Base-by-base conservation (phyloP, 2,113 vertebrate genomes). In the Tenebrosternarchus preto region DNA sequence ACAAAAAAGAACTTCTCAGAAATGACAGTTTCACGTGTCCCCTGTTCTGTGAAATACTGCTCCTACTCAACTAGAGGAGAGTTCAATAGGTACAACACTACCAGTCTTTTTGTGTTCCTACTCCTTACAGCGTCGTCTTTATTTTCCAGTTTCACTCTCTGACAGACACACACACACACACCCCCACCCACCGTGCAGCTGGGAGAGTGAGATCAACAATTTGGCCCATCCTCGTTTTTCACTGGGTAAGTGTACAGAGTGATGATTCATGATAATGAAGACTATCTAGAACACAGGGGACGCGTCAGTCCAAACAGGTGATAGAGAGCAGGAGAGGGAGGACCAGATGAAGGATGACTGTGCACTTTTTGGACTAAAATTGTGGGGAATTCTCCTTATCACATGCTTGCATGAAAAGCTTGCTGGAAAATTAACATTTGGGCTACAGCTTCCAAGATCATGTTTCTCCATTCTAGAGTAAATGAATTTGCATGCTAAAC, bases 241-340 rank as follows among this genome's bases (percentile, higher is more conserved):
- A 20, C 29, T 68, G 3, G 3, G 15, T 53, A 76, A n/a, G 25
- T 33, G 70, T 61, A 67, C 61, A 8, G 2, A 56, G 27, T 77
- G 89, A 92, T 91, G 89, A 90, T 79, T 56, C 69, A 59, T 25
- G 0, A 17, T 1, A 73, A 73, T 67, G 70, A 74, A 17, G 17
- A 16, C 7, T 85, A 87, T 89, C 86, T 83, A 27, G 27, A 82
- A 86, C 69, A 86, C 70, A 87, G 78, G 73, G 85, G 79, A 82
- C 87, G 79, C 4, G 46, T 19, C 77, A 89, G 88, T 69, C 81
- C 84, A 90, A 91, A 90, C 88, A 88, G 84, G 69, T 80, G 89
- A 91, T 90, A 89, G 85, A 64, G 78, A 0, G 33, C n/a, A 61
- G 64, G 69, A 77, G 68, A 84, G 46, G 31, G 19, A 50, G 2